Percentiles rank a stretch among this genome's conserved stretches.
These are phyloP conservation scores for Cossypha caffra DNA, from an alignment of 2,797 vertebrate species.

Conservation along the genomic window DNA sequence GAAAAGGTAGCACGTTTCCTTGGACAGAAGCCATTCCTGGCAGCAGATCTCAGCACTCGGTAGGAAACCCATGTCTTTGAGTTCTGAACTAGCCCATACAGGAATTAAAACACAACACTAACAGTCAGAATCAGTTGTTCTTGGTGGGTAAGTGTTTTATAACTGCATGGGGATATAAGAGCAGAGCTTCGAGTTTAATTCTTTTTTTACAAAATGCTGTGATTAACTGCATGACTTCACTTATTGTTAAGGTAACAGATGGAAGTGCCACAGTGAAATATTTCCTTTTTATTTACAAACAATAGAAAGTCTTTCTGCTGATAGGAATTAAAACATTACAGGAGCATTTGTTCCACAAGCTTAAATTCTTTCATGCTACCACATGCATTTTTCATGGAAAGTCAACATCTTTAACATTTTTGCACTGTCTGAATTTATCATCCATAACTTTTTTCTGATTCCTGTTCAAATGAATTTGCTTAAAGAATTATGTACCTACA, in stretches of 20 bases:
- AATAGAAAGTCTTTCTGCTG: slow-evolving; percentile 66
- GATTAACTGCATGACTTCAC: slow-evolving; percentile 71
- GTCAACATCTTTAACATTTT: slow-evolving; percentile 69
- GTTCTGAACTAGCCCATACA: slow-evolving; percentile 23
- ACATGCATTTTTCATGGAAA: slow-evolving; percentile 63
- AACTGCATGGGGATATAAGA: slow-evolving; percentile 47
- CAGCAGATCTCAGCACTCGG: slow-evolving; percentile 43
- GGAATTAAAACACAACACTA: slow-evolving; percentile 58
- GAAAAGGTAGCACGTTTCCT: slow-evolving; percentile 43
- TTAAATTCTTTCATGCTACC: slow-evolving; percentile 63
- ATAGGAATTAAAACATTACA: slow-evolving; percentile 70
- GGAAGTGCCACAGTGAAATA: slow-evolving; percentile 76
- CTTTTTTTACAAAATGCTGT: slow-evolving; percentile 65
- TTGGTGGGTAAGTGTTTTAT: slow-evolving; percentile 65
- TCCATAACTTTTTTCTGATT: slow-evolving; percentile 72
- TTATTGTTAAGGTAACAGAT: slow-evolving; percentile 75
- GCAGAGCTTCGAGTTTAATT: slow-evolving; percentile 44
- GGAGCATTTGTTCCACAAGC: slow-evolving; percentile 38
- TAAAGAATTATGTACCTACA: slow-evolving; percentile 76
- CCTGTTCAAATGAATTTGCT: slow-evolving; percentile 65
- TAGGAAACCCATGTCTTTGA: slow-evolving; percentile 46
- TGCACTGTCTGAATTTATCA: slow-evolving; percentile 57
- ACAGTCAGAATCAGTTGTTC: slow-evolving; percentile 63
- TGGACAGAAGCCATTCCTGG: slow-evolving; percentile 58
- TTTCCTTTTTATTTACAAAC: slow-evolving; percentile 80